These are phyloP conservation scores for Megalopta genalis DNA, from an alignment of 1,140 invertebrate genomes.

Conservation along the genomic window DNA sequence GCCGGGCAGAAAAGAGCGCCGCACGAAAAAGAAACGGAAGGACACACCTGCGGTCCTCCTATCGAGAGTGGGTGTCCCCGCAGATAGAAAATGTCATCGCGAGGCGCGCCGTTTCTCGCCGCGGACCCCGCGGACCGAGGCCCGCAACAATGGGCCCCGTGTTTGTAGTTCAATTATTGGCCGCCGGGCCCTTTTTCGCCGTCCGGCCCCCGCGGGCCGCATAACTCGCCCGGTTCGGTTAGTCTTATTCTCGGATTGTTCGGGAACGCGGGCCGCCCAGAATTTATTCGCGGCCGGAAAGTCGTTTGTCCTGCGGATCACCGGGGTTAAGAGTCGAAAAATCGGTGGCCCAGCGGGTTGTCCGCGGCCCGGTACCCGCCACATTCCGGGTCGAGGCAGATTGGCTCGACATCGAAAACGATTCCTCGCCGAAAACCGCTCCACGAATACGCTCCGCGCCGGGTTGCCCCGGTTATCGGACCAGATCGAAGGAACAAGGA, in stretches of 20 bases:
- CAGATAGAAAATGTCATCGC: slow-evolving; percentile 54
- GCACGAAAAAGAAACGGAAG: slow-evolving; percentile 60
- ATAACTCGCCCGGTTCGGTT: background rate
- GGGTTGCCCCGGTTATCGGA: slow-evolving; percentile 62
- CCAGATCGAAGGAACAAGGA: slow-evolving; percentile 69
- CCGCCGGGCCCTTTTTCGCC: background rate
- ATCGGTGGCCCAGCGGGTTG: slow-evolving; percentile 58
- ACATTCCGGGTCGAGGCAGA: slow-evolving; percentile 51
- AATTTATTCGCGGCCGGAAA: slow-evolving; percentile 30
- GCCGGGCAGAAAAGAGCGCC: background rate
- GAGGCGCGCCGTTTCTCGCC: slow-evolving; percentile 8
- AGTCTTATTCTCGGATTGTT: slow-evolving; percentile 22
- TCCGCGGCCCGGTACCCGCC: slow-evolving; percentile 35
- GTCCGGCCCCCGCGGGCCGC: background rate
- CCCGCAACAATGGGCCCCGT: background rate
- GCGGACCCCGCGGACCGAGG: background rate
- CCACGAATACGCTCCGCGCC: slow-evolving; percentile 29
- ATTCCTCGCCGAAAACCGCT: slow-evolving; percentile 62
- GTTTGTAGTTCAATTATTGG: slow-evolving; percentile 23
- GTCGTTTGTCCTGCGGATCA: slow-evolving; percentile 42
- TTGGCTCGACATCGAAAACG: slow-evolving; percentile 69
- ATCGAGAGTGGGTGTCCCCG: slow-evolving; percentile 46
- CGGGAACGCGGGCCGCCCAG: background rate
- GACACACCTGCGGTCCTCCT: slow-evolving; percentile 67
- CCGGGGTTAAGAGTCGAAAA: slow-evolving; percentile 53